A percentile compares a stretch with the other conserved stretches of the same genome.
phyloP scores from a whole-genome alignment of 2,797 vertebrate genomes.

The Nyctalus aviator region DNA sequence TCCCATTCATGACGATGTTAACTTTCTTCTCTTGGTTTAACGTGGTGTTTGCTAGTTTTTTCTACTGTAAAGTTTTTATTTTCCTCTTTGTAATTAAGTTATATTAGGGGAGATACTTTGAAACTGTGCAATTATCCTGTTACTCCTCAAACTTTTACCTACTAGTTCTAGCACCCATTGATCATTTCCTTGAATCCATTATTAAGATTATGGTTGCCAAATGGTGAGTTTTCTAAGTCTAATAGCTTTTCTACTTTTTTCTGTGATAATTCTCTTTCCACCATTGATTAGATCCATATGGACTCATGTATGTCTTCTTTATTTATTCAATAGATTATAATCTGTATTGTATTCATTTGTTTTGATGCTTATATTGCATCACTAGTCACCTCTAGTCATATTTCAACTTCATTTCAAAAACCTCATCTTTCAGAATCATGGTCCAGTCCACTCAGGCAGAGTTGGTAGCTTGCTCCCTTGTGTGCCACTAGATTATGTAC shows the following conservation, averaged over 20 bases:
- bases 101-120: not conserved
- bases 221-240: constrained; percentile 19
- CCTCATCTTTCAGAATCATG: not conserved
- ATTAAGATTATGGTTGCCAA: not conserved
- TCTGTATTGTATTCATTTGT: not conserved
- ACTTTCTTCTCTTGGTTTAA: not conserved
- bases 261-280: not conserved
- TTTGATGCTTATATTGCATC: not conserved
- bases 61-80: not conserved
- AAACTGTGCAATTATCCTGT: not conserved
- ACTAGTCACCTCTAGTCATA: not conserved
- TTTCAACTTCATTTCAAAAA: not conserved
- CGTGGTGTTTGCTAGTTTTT: not conserved
- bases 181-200: constrained; percentile 16
- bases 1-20: not conserved
- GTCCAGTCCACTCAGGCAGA: not conserved
- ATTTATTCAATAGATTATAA: not conserved
- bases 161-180: not conserved
- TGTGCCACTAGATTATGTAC: not conserved
- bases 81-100: not conserved
- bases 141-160: not conserved
- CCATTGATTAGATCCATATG: not conserved
- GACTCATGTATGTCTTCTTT: not conserved
- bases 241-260: not conserved
- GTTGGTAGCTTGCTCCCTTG: not conserved